Percentiles rank a stretch among this genome's conserved stretches.
Conservation (phyloP, 2,113 vertebrate species). For the Micronycteris hirsuta region DNA sequence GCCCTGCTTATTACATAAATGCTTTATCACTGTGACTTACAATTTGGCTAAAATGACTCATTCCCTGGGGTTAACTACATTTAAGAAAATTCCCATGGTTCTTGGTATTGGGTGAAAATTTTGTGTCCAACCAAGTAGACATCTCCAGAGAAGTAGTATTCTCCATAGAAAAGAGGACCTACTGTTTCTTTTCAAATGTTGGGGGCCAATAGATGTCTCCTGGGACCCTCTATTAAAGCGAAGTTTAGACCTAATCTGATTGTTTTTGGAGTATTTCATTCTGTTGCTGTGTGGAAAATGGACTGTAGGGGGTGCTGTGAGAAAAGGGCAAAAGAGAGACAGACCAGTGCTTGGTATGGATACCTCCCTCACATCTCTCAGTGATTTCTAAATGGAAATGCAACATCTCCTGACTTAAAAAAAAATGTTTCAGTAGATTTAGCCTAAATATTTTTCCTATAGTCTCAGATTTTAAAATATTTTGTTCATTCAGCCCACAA, state of each 20-base stretch:
- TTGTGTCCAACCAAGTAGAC: not conserved
- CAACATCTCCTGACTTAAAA: not conserved
- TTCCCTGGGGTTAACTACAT: not conserved
- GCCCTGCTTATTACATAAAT: not conserved
- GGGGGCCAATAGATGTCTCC: not conserved
- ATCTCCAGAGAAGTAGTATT: not conserved
- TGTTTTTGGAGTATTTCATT: not conserved
- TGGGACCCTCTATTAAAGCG: not conserved
- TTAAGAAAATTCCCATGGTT: not conserved
- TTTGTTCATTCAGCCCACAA: not conserved
- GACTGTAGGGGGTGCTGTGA: not conserved
- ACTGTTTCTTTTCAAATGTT: not conserved
- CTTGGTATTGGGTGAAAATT: not conserved
- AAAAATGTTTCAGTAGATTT: not conserved
- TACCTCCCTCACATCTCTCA: not conserved
- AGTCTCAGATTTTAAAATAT: slow-evolving; percentile 5
- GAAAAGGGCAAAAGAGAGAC: not conserved
- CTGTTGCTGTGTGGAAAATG: not conserved
- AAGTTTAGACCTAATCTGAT: not conserved
- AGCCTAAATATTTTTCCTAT: not conserved
- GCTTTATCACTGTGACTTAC: not conserved
- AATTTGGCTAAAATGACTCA: not conserved
- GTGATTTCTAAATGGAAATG: not conserved
- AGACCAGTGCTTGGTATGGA: not conserved
- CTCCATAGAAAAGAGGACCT: not conserved